phyloP scores from a whole-genome alignment of 2,113 vertebrate genomes.

The Canis aureus region DNA sequence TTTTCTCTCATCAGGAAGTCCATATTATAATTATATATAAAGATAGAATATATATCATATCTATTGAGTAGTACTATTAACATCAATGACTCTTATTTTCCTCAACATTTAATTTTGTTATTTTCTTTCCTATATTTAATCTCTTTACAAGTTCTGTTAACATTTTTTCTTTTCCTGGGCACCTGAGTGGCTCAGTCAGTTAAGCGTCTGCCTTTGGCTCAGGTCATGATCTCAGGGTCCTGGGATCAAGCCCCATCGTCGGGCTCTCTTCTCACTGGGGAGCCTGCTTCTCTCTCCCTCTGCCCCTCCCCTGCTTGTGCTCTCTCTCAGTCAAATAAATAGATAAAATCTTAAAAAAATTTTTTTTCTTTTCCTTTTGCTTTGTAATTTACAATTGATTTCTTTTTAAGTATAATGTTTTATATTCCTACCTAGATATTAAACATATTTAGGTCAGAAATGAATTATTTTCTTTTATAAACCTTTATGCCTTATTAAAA shows the following conservation, averaged over 20 bases:
- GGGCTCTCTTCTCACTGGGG: too few species aligned
- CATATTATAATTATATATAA: not conserved
- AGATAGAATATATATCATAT: not conserved
- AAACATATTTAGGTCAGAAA: slow-evolving; percentile 8
- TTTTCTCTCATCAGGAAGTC: not conserved
- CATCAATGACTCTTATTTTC: not conserved
- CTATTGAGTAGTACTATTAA: not conserved
- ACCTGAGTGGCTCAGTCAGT: too few species aligned
- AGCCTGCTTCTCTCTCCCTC: too few species aligned
- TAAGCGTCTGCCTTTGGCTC: too few species aligned
- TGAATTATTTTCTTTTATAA: not conserved
- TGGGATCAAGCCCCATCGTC: too few species aligned
- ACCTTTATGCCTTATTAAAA: not conserved
- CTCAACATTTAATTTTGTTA: not conserved
- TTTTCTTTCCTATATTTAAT: not conserved
- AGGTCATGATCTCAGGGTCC: too few species aligned
- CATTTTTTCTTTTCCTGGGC: not conserved
- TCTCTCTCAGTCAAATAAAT: too few species aligned
- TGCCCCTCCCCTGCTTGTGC: too few species aligned
- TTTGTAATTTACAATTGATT: slow-evolving; percentile 23
- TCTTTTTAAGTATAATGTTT: slow-evolving; percentile 18
- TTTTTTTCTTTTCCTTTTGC: not conserved
- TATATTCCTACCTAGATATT: not conserved
- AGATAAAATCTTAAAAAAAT: too few species aligned
- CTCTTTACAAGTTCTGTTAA: slow-evolving; percentile 2